A percentile compares a stretch with the other conserved stretches of the same genome.
These are phyloP conservation scores for Brachycybe producta DNA, from an alignment of 2,888 invertebrate species.

Conservation along the genomic window DNA sequence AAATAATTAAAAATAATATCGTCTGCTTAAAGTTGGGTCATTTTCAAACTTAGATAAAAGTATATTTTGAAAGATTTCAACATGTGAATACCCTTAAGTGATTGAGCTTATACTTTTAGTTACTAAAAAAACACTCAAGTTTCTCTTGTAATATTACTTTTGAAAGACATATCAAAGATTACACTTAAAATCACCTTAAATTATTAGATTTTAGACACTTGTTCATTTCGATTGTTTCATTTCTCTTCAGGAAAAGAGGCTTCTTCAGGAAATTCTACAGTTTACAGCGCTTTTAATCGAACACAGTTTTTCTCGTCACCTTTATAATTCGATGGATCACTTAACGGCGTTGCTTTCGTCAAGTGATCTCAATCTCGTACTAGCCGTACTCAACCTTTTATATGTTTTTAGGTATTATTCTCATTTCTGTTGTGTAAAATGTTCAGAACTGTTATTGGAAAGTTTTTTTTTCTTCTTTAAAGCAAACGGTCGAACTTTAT, in stretches of 20 bases:
- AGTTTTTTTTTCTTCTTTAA: constrained; percentile 25
- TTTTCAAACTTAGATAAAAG: no score
- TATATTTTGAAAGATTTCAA: constrained; percentile 13
- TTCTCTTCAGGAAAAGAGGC: constrained; percentile 47
- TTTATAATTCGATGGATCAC: constrained; percentile 79
- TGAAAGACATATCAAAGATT: not conserved
- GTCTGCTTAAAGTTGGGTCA: no score
- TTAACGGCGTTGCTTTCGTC: constrained; percentile 60
- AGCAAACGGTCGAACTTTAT: constrained; percentile 78
- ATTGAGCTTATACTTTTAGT: no score
- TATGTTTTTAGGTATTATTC: constrained; percentile 54
- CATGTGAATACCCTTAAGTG: not conserved
- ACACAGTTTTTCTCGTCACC: constrained; percentile 71
- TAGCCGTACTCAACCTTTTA: constrained; percentile 66
- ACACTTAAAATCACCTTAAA: no score
- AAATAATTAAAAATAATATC: no score
- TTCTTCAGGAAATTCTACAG: constrained; percentile 59
- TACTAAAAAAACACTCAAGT: no score
- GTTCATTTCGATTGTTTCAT: no score
- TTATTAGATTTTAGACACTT: no score
- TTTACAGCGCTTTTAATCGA: constrained; percentile 73
- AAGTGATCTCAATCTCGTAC: constrained; percentile 67
- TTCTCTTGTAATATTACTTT: no score
- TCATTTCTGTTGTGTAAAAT: not conserved
- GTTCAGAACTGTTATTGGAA: not conserved